Evolutionary conservation across 1,140 invertebrate genomes (phyloP), one percentile per base, ranked within the genome.

Genomic region (Dendroctonus ponderosae): DNA sequence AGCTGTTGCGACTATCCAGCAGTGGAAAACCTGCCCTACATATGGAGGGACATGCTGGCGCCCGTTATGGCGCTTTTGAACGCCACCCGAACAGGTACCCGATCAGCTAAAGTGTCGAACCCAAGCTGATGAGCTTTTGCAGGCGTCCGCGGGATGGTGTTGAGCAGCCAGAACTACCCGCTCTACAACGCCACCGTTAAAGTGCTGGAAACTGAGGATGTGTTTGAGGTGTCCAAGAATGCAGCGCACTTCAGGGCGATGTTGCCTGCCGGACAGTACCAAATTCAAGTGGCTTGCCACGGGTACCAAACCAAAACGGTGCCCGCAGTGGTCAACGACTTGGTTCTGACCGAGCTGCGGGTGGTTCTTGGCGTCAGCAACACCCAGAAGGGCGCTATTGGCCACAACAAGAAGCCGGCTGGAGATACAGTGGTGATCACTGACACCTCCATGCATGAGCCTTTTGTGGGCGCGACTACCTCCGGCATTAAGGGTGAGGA

Each of bases 1-100:
- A 83, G 86, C 50, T 95, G 92, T 72, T 94, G 92, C 74, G 90
- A 90, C 69, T 91, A 91, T 82, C 92, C 92, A 0, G 63, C 74
- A 1, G 80, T 86, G 9, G 78, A 79, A 5, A 80, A 85, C 7
- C 83, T 96, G 38, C 86, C 86, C 0, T 82, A 79, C 48, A 83
- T 93, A 5, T 96, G 92, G 92, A 83, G 85, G 61, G 83, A 88
- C 44, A 89, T 89, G 76, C 79, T 94, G 48, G 74, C 81, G 12
- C 86, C 90, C 3, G 77, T 93, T 0, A 86, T 89, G 79, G 85
- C 79, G 77, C 90, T 84, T 67, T 85, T 79, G 4, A 79, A 80
- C 37, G 68, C 82, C 52, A 81, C 82, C 39, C 82, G 81, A 58
- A 86, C 84, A 15, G 85, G 82, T 83, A 68, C 26, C 3, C 1